Conservation (phyloP, 2,797 vertebrate genomes). For the Zalophus californianus region DNA sequence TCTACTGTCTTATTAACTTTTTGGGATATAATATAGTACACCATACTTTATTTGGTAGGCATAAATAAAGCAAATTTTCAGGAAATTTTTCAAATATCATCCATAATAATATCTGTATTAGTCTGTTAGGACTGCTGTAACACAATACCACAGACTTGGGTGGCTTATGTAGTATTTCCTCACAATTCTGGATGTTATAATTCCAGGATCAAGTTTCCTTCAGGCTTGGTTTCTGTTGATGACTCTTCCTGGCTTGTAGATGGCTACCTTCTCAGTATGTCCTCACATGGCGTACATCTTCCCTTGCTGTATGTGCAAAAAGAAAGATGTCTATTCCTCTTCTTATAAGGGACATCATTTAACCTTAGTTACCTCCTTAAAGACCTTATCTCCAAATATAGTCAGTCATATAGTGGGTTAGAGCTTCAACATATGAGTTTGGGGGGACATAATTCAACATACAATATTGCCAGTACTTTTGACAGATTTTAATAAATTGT, state of each 20-base stretch:
- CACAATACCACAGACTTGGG: neutral
- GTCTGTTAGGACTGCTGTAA: neutral
- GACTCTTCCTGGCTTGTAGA: neutral
- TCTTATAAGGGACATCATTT: conserved; percentile 7
- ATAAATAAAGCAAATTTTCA: conserved; percentile 18
- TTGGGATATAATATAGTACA: neutral
- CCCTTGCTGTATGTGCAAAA: neutral
- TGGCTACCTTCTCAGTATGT: neutral
- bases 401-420: neutral
- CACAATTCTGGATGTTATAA: neutral
- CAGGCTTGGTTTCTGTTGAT: conserved; percentile 1
- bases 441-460: neutral
- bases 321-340: neutral
- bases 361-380: neutral
- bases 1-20: neutral
- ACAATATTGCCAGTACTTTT: neutral
- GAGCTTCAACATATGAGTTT: neutral
- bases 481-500: conserved; percentile 46
- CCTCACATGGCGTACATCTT: neutral
- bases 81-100: neutral
- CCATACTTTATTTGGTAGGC: neutral
- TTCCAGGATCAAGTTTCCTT: neutral
- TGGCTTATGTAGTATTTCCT: conserved; percentile 45
- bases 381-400: neutral
- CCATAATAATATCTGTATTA: neutral